These are phyloP conservation scores for Papilio protenor DNA, from an alignment of 2,888 invertebrate species.

Conservation along the genomic window DNA sequence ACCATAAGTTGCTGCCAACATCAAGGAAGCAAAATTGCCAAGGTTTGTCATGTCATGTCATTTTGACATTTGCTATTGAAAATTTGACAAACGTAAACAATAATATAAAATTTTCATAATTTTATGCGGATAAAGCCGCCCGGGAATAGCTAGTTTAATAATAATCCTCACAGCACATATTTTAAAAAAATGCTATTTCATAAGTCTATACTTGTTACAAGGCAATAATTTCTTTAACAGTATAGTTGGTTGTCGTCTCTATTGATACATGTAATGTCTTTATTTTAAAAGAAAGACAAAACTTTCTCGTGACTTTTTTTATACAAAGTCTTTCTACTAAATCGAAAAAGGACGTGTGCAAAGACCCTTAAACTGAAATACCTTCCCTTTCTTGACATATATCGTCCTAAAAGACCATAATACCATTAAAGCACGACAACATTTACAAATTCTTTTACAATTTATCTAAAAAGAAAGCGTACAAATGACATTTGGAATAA, in stretches of 20 bases:
- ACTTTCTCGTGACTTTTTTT: not conserved
- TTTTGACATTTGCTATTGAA: too few species aligned
- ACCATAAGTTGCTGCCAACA: too few species aligned
- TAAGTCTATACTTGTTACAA: not conserved
- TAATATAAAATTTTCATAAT: too few species aligned
- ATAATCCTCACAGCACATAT: not conserved
- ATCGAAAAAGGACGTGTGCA: not conserved
- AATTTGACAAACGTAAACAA: too few species aligned
- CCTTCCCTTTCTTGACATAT: not conserved
- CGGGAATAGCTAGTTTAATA: too few species aligned
- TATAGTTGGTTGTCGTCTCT: not conserved
- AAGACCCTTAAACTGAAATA: not conserved
- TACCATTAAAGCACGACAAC: not conserved
- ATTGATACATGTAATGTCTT: not conserved
- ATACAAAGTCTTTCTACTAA: not conserved
- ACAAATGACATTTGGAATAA: constrained; percentile 28
- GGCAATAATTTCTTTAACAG: not conserved
- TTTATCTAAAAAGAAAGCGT: constrained; percentile 7
- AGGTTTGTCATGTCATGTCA: too few species aligned
- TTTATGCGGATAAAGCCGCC: too few species aligned
- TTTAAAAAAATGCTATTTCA: not conserved
- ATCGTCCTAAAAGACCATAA: not conserved
- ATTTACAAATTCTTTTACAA: constrained; percentile 17
- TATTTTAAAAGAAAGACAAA: not conserved
- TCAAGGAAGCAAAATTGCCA: too few species aligned